Evolutionary conservation across 2,797 vertebrate genomes (phyloP), one percentile per base, ranked within the genome.

Genomic region (Cynodonichthys magdalenae): DNA sequence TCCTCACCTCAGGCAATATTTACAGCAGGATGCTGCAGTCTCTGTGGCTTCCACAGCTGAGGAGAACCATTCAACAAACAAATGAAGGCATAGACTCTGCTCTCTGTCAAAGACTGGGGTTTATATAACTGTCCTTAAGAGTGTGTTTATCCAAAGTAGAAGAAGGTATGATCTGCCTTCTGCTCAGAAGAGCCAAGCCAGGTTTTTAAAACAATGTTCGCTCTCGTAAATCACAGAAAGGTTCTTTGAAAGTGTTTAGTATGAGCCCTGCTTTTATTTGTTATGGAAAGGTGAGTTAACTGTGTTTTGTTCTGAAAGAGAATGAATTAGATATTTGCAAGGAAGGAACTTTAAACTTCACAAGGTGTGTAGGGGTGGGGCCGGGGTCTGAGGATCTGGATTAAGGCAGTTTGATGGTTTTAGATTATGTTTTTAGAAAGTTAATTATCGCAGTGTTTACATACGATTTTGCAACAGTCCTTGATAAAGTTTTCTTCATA

Each of bases 91-190:
- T 39, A 71, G 73, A 66, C 34, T 48, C 49, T 81, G 31, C 49
- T 63, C 53, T 55, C 41, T 67, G 55, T 73, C 44, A 63, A 53
- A 62, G 47, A 10, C 58, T 51, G 27, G 66, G 58, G 67, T 74
- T 89, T 81, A 76, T 31, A 52, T 67, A 84, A 85, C 69, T 18
- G 50, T 66, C 72, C 73, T 61, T 58, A 77, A 85, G 77, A 82
- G 74, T 59, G 74, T 59, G 63, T 80, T 82, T 63, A 66, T 63
- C 62, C 59, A 67, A 78, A 62, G 59, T 56, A 69, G 79, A 58
- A 66, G 58, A 80, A 51, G 58, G 81, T 77, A 52, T 59, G 39
- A 75, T 80, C 72, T 71, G 47, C 52, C 59, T 51, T 73, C 60
- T 59, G 74, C 73, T 81, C 63, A 53, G 53, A 69, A 42, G 61